Evolutionary conservation across 2,888 invertebrate genomes (phyloP), one percentile per base, ranked within the genome.

Genomic region (Yponomeuta malinellus): DNA sequence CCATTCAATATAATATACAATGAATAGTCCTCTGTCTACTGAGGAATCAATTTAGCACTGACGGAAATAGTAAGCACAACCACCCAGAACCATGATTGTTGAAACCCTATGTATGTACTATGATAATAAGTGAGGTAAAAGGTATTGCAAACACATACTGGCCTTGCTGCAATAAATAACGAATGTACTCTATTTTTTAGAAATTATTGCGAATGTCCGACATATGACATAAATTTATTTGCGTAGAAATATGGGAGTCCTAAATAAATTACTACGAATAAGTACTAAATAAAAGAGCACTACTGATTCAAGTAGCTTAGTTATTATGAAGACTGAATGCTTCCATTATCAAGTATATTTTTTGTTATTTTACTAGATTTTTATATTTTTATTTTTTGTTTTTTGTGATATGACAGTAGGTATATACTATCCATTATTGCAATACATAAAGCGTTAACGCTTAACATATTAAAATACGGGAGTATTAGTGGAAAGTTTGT

Each of bases 361-460:
- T 89, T 87, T 86, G 78, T 81, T 76, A 78, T 87, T 88, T 89
- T 87, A 78, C 81, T 81, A 81, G 72, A 73, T 85, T 89, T 89
- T 89, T 84, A 81, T 75, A 78, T 88, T 89, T 89, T 87, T 86
- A 82, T 86, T 59, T 43, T 31, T 48, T 37, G 77, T 79, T 77
- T 75, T 82, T 86, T 88, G 85, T 84, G 71, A 71, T 70, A 70
- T 70, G 70, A 70, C 70, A 48, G 63, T 69, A 31, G 10, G 31
- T 70, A 59, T 59, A 59, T 59, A 59, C 12, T 12, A 52, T 52
- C 52, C 52, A 9, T 68, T 52, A 48, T 15, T 52, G 33, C 52
- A 68, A 68, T 52, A 68, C 10, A 68, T 65, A 65, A 23, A 65
- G 65, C 65, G 12, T 12, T 15, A 59, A 15, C 15, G 52, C 52